Conservation (phyloP, 2,888 invertebrate species). For the Kryphioiulus occultus region DNA sequence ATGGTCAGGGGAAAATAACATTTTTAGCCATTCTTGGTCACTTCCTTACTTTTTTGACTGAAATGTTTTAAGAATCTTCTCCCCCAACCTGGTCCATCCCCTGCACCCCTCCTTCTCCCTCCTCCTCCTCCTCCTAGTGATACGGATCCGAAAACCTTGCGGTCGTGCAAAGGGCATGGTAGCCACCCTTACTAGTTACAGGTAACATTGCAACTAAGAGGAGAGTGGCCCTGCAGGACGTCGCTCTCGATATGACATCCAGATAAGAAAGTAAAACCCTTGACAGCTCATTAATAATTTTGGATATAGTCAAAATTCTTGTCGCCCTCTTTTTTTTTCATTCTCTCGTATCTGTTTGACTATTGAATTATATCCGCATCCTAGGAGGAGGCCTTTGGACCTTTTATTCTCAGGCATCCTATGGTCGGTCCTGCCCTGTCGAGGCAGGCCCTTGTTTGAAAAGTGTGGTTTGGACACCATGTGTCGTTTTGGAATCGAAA, state of each 20-base stretch:
- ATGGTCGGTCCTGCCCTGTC: not conserved
- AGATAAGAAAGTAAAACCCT: conserved; percentile 17
- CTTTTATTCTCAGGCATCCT: not conserved
- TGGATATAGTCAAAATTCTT: conserved; percentile 26
- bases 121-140: not conserved
- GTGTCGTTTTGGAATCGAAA: too few relatives aligned
- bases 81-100: not conserved
- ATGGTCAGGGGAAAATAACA: too few relatives aligned
- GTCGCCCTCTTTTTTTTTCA: conserved; percentile 35
- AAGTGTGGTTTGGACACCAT: not conserved
- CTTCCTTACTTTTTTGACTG: not conserved
- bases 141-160: not conserved
- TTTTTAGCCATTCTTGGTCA: not conserved
- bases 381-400: not conserved
- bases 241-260: conserved; percentile 31
- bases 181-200: conserved; percentile 19
- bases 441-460: not conserved
- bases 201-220: conserved; percentile 19
- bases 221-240: conserved; percentile 35
- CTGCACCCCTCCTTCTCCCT: not conserved
- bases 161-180: conserved; percentile 20
- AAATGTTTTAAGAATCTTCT: not conserved
- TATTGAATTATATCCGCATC: conserved; percentile 20
- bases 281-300: conserved; percentile 35
- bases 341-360: not conserved